Evolutionary conservation across 2,797 vertebrate genomes (phyloP), one percentile per base, ranked within the genome.

Genomic region (Oreortyx pictus): DNA sequence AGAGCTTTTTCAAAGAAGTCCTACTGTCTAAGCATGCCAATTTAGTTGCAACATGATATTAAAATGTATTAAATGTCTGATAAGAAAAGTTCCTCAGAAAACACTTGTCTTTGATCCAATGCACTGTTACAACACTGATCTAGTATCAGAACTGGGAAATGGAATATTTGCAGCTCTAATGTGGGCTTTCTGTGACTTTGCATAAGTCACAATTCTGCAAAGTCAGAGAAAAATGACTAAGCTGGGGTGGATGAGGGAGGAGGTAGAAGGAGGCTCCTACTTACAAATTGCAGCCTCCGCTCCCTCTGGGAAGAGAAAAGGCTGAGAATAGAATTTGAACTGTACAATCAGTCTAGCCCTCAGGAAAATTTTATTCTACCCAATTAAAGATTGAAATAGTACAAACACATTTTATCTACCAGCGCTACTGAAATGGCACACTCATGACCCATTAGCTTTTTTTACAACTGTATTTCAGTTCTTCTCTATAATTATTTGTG

Each of bases 221-320:
- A 94, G 90, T 93, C 89, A 89, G 93, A 89, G 84, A 86, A 94
- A 94, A 89, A 84, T 81, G 6, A 92, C 76, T 88, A 76, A 94
- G 64, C 71, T 0, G 1, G 47, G 37, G 59, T 10, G 52, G 50
- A 50, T 64, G 57, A 89, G 85, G 61, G 54, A 56, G 54, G 7
- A 31, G 8, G 54, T 20, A n/a, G 54, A 19, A 86, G 23, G 64
- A 93, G 31, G 47, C 47, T 87, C 39, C 81, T 71, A 43, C 46
- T 50, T 59, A 46, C 41, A 79, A 75, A 94, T 54, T 33, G 47
- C 37, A n/a, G 22, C 68, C 73, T 89, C 66, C 7, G 1, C 54
- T 84, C 62, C 49, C 47, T 64, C 67, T 75, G 70, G 54, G 72
- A 90, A 83, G 27, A 41, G 66, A 27, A 80, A 89, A 94, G 67